These are phyloP conservation scores for Timandra comae DNA, from an alignment of 2,888 invertebrate genomes.

Conservation along the genomic window DNA sequence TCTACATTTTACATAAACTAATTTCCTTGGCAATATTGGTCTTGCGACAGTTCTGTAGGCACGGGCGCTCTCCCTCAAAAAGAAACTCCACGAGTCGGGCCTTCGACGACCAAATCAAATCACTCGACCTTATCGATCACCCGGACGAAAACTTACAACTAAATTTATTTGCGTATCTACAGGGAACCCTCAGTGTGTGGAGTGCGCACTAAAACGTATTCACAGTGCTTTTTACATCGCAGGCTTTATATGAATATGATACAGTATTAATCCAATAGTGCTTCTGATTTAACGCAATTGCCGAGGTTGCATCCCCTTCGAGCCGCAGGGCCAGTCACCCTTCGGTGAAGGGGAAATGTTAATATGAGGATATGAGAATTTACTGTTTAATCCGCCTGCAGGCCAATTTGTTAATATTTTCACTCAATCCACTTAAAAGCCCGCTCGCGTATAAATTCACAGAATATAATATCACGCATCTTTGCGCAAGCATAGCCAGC, in stretches of 20 bases:
- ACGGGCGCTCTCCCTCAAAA: conserved; percentile 61
- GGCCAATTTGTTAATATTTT: conserved; percentile 76
- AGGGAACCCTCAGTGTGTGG: conserved; percentile 17
- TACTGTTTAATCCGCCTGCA: conserved; percentile 74
- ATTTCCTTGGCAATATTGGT: conserved; percentile 76
- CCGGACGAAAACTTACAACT: conserved; percentile 61
- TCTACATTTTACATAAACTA: conserved; percentile 77
- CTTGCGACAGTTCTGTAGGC: conserved; percentile 71
- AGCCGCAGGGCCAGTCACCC: conserved; percentile 57
- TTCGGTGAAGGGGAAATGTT: conserved; percentile 65
- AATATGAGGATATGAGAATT: conserved; percentile 76
- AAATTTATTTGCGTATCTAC: conserved; percentile 55
- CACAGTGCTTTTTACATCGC: conserved; percentile 18
- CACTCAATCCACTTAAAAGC: conserved; percentile 73
- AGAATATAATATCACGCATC: conserved; percentile 24
- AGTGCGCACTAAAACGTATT: conserved; percentile 11
- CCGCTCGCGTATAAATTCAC: conserved; percentile 41
- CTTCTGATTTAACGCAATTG: conserved; percentile 72
- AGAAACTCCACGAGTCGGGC: conserved; percentile 59
- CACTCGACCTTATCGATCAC: conserved; percentile 70
- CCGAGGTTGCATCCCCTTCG: conserved; percentile 67
- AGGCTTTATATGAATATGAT: conserved; percentile 33
- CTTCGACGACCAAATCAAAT: conserved; percentile 71
- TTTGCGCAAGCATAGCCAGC: conserved; percentile 15
- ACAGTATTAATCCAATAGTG: conserved; percentile 65